A percentile compares a stretch with the other conserved stretches of the same genome.
Conservation (phyloP, 2,113 vertebrate species). For the Mustelus asterias region DNA sequence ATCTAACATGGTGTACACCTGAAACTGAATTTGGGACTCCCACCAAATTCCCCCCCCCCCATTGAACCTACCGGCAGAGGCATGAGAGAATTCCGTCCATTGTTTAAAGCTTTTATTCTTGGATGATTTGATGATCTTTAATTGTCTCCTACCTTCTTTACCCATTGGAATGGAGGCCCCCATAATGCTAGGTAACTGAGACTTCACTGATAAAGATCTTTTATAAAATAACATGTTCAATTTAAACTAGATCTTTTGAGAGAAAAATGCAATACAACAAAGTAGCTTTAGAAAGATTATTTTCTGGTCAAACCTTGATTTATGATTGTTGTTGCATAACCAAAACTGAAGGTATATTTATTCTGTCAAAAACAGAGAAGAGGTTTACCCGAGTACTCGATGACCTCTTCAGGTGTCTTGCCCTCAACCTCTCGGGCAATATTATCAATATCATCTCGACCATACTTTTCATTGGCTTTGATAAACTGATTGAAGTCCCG, state of each 20-base stretch:
- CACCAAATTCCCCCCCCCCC: no score
- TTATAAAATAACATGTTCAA: not conserved
- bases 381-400: conserved; percentile 73
- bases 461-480: conserved; percentile 85
- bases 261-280: not conserved
- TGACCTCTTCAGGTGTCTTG: conserved; percentile 79
- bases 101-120: not conserved
- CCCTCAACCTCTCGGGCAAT: conserved; percentile 81
- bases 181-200: not conserved
- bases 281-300: not conserved
- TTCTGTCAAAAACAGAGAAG: not conserved
- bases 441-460: conserved; percentile 80
- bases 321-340: not conserved
- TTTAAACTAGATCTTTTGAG: not conserved
- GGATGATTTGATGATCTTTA: not conserved
- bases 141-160: not conserved
- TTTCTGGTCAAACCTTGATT: not conserved
- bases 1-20: no score
- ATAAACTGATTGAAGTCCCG: conserved; percentile 86
- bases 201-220: not conserved
- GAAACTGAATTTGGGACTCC: no score
- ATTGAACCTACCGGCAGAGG: no score
- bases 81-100: no score
- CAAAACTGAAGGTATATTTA: not conserved
- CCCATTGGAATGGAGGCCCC: not conserved